These are phyloP conservation scores for Caenorhabditis becei DNA, from an alignment of 2,888 invertebrate genomes.

Conservation along the genomic window DNA sequence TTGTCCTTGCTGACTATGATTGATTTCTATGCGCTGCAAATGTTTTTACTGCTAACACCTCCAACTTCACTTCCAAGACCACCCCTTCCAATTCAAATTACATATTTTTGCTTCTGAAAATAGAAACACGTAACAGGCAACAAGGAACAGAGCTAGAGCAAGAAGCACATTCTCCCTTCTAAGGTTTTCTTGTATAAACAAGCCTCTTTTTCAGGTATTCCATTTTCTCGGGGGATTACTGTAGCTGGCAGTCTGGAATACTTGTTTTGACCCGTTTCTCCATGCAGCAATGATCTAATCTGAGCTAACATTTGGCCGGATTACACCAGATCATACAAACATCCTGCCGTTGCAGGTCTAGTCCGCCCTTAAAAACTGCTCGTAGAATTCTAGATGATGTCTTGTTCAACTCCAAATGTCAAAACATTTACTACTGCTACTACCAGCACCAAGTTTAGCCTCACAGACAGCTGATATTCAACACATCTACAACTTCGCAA, in stretches of 20 bases:
- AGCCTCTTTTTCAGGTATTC: too few relatives aligned
- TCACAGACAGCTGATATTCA: not conserved
- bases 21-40: not conserved
- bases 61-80: too few relatives aligned
- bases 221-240: too few relatives aligned
- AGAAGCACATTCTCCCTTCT: too few relatives aligned
- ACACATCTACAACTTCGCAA: not conserved
- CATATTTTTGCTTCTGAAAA: too few relatives aligned
- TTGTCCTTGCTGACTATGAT: constrained; percentile 8
- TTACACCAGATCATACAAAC: constrained; percentile 41
- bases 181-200: too few relatives aligned
- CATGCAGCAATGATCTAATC: constrained; percentile 27
- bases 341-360: constrained; percentile 19
- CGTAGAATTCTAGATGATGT: not conserved
- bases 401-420: not conserved
- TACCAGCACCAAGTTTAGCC: not conserved
- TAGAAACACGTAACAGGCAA: too few relatives aligned
- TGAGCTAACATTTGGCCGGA: constrained; percentile 40
- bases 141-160: too few relatives aligned
- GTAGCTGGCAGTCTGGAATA: too few relatives aligned
- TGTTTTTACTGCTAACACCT: not conserved
- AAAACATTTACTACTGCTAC: not conserved
- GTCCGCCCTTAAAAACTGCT: too few relatives aligned
- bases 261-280: not conserved
- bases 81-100: too few relatives aligned